Base-by-base conservation (phyloP, 1,140 invertebrate species). In the Zaprionus gabonicus region DNA sequence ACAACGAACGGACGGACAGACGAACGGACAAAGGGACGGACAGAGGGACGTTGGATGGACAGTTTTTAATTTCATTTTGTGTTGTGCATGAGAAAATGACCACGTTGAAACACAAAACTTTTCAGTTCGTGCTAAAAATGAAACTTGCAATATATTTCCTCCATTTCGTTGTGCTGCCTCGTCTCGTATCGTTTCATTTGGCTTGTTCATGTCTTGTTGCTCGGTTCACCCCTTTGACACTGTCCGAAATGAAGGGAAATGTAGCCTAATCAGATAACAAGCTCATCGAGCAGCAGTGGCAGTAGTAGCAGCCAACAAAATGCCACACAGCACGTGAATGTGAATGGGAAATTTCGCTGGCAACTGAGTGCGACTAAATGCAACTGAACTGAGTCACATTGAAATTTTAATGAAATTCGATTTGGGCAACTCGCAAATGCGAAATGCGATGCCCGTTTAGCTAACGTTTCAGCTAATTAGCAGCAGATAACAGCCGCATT, bases 331-430 rank as follows among this genome's bases (percentile, higher is more conserved):
- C 36, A 41, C 20, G 4, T 17, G 62, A 65, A 51, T 51, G 28
- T 38, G 36, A 38, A 34, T 10, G 10, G 15, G 17, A 4, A 36
- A 53, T 25, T 20, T 23, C 9, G 7, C 13, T 56, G 53, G 53
- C 27, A 12, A 27, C 10, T 15, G 9, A 55, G 23, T 15, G 20
- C 51, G 51, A 55, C 17, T 15, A 15, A 55, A 10, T 27, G 12
- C 25, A 9, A 55, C 20, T 55, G 25, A 9, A 55, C 20, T 55
- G 25, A 46, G 41, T 62, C 41, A 74, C 58, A 71, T 68, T 82
- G 71, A 49, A 79, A 84, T 74, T 85, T 84, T 74, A 81, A 84
- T 84, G 81, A 84, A 84, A 77, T 83, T 84, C 81, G 77, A 83
- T 81, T 81, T 73, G 64, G 34, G 23, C 49, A 31, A 56, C 69